Evolutionary conservation across 2,113 vertebrate genomes (phyloP).

Genomic region (Hyperoodon ampullatus): DNA sequence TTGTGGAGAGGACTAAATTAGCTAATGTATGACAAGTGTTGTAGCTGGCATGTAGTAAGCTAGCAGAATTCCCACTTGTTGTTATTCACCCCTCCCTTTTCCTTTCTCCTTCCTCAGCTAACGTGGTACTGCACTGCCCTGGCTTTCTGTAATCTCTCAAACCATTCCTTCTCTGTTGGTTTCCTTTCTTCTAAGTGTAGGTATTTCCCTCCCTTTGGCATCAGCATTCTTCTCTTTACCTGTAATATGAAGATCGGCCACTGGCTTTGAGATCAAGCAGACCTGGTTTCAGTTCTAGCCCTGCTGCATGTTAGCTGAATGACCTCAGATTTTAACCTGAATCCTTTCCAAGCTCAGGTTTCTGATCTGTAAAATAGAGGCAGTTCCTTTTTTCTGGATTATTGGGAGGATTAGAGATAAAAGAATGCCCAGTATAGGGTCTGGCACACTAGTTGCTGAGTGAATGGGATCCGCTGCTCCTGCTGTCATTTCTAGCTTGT

Average conservation of each 20-base stretch:
- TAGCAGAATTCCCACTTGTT: background rate
- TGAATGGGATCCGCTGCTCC: background rate
- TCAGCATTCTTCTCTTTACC: background rate
- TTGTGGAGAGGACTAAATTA: background rate
- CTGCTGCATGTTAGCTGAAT: background rate
- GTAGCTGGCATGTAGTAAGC: background rate
- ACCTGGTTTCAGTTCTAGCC: background rate
- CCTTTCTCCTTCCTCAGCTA: background rate
- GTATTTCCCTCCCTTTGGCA: background rate
- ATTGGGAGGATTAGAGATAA: background rate
- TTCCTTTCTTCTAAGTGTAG: background rate
- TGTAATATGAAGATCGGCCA: background rate
- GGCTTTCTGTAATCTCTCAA: background rate
- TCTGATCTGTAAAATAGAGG: background rate
- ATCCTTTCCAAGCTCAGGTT: background rate
- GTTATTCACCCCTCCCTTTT: background rate
- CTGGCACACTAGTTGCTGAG: background rate
- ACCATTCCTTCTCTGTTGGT: background rate
- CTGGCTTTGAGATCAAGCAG: background rate
- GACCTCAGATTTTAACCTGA: background rate
- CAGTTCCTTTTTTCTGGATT: background rate
- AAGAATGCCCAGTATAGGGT: background rate
- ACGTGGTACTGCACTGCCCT: background rate
- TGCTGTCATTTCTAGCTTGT: background rate
- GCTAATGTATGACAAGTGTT: background rate